Evolutionary conservation across 2,113 vertebrate genomes (phyloP).

Genomic region (Calonectris borealis): DNA sequence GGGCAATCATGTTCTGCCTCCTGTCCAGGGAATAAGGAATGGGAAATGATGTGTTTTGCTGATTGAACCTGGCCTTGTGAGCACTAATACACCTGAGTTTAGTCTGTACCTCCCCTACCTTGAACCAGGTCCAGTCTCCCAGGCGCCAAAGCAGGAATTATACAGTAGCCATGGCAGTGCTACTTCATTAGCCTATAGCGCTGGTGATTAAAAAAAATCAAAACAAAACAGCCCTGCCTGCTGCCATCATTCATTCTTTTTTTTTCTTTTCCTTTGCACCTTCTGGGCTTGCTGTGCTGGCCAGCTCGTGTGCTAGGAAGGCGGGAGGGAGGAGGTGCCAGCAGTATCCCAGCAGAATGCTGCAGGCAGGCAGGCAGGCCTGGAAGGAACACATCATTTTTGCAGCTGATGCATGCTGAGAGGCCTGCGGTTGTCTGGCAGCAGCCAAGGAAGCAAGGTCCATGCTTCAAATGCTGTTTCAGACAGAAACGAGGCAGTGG

Average conservation of each 20-base stretch:
- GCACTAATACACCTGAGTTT: not conserved
- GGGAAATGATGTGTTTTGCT: not conserved
- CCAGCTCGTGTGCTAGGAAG: not conserved
- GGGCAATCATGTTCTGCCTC: not conserved
- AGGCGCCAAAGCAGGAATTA: not conserved
- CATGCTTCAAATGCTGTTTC: not conserved
- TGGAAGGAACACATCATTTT: not conserved
- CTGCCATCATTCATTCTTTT: not conserved
- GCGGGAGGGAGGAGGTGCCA: not conserved
- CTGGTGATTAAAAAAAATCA: not conserved
- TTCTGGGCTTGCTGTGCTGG: accelerated
- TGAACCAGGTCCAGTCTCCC: not conserved
- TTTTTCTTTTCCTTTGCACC: not conserved
- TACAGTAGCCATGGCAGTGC: not conserved
- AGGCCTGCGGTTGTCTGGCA: not conserved
- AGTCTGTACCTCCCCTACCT: not conserved
- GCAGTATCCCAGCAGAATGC: not conserved
- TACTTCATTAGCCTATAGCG: not conserved
- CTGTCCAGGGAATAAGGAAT: not conserved
- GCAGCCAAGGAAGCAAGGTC: not conserved
- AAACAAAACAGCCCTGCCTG: not conserved
- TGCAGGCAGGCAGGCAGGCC: not conserved
- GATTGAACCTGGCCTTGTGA: not conserved
- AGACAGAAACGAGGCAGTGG: not conserved
- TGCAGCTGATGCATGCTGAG: not conserved